Evolutionary conservation across 2,888 invertebrate species (phyloP), one percentile per base, ranked within the genome.

Genomic region (Ashinkailepas kermadecensis): DNA sequence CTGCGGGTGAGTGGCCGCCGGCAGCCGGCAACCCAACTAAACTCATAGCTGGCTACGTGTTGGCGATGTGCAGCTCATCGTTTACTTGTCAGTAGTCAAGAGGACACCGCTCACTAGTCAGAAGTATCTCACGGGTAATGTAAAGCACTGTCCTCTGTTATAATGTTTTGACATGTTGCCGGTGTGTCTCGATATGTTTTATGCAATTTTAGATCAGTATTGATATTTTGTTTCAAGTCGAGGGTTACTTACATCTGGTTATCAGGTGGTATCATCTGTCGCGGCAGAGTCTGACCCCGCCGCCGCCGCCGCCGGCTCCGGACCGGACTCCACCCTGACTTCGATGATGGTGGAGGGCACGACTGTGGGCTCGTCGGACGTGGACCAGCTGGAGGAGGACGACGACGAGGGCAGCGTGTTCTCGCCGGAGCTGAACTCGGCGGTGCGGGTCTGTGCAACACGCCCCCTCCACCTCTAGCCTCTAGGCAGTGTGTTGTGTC

Each of bases 311-410:
- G n/a, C 13, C 18, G 64, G 9, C 9, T 21, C 64, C 21, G 64
- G 64, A 21, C 9, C 64, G 15, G 70, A 13, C 25, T 12, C 70
- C 70, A 39, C 70, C 2, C 74, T 56, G 58, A 88, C 88, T 54
- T 88, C 89, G 11, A 89, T 90, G 84, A 87, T 89, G 78, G 87
- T 90, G 70, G 88, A 89, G 83, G 89, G 89, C 11, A 87, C 88
- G 21, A 87, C 87, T 62, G 85, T 87, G 13, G 86, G 85, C 82
- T 84, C 86, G 11, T 87, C 87, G 10, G 87, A 87, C 84, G 86
- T 86, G 10, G 87, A 87, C 81, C 87, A 87, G 64, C 85, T 87
- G 4, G 85, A 81, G 2, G 79, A 79, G 0, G 79, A 57, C 6
- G 79, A 57, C 18, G 79, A 79, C 23, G 78, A 56, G 4, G 58